Evolutionary conservation across 2,888 invertebrate genomes (phyloP), one percentile per base, ranked within the genome.

Genomic region (Sarcophaga rosellei): DNA sequence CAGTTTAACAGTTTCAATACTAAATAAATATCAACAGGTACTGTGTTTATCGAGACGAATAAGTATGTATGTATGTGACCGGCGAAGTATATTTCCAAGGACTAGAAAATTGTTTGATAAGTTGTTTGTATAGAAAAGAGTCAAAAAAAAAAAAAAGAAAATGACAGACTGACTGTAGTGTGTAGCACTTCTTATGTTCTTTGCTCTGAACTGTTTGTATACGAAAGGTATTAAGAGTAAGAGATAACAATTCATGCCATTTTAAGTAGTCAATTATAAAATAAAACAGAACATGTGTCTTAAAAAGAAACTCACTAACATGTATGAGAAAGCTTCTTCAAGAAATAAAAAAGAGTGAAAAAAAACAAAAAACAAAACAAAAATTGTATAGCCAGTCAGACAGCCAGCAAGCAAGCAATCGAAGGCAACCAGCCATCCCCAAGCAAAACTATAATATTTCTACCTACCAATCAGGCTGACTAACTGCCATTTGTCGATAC

Each of bases 401-500:
- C 66, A 81, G 25, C 12, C 81, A 77, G 20, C 45, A 25, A 72
- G 45, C 74, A 47, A 75, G 23, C 47, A 8, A 47, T 11, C 1
- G 1, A 6, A 35, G 1, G 1, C 35, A 72, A 23, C 23, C 65
- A 70, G 23, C 74, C 74, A 74, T 47, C 45, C 62, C 44, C 47
- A 69, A 15, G 23, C 20, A 44, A 35, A 35, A 35, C 35, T 35
- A 35, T 35, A 35, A 35, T 35, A 35, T 35, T n/a, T 35, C 35
- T 57, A 72, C 65, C 65, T 72, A 76, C 76, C 69, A 82, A 76
- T 82, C 76, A 66, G 65, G 62, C 62, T 76, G 62, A 75, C 75
- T 76, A 75, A 75, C 75, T 81, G 63, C 70, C 65, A 73, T 73
- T 72, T 77, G 82, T 77, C 82, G 77, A 82, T 77, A 72, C n/a